These are phyloP conservation scores for Elmis aenea DNA, from an alignment of 2,888 invertebrate genomes.

Conservation along the genomic window DNA sequence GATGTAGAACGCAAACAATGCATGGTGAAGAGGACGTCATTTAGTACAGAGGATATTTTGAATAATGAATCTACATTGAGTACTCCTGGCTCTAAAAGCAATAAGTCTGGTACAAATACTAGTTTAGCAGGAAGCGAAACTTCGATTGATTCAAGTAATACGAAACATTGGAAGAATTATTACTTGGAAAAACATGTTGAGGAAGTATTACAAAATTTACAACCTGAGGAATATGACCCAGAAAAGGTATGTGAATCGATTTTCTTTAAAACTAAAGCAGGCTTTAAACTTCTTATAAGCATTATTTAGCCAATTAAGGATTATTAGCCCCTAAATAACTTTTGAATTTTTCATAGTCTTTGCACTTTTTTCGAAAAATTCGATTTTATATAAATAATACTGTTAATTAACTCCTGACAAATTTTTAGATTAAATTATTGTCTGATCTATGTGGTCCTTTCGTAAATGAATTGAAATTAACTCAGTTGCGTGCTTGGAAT, in stretches of 20 bases:
- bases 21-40: not conserved
- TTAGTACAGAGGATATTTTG: not conserved
- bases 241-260: slow-evolving; percentile 29
- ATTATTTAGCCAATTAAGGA: no score
- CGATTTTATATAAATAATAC: no score
- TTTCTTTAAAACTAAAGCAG: no score
- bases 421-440: slow-evolving; percentile 36
- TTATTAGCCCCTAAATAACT: no score
- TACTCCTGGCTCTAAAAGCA: slow-evolving; percentile 1
- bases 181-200: slow-evolving; percentile 38
- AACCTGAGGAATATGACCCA: slow-evolving; percentile 38
- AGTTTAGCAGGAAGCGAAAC: not conserved
- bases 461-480: slow-evolving; percentile 30
- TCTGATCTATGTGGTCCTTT: slow-evolving; percentile 34
- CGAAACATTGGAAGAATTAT: slow-evolving; percentile 36
- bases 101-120: not conserved
- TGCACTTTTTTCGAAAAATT: no score
- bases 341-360: no score
- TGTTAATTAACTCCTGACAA: no score
- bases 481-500: slow-evolving; percentile 29
- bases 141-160: not conserved
- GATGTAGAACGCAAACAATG: not conserved
- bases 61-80: not conserved
- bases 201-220: slow-evolving; percentile 37
- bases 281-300: no score